Base-by-base conservation (phyloP, 2,888 invertebrate genomes). In the Hydrotaea diabolus region DNA sequence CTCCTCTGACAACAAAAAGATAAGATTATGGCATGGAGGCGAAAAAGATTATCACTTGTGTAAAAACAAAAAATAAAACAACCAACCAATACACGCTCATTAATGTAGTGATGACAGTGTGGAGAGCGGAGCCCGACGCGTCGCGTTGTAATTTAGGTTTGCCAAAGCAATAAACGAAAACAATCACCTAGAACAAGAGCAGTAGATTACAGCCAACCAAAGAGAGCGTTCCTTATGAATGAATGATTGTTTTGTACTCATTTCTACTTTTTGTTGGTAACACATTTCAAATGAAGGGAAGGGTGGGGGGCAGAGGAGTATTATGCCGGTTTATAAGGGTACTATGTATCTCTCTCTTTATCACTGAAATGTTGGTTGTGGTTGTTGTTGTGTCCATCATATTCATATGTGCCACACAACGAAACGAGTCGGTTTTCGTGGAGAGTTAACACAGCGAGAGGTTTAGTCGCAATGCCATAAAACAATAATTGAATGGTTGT, bases 21-120 rank as follows among this genome's bases (percentile, higher is more conserved):
- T 84, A 84, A 84, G 83, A 82, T 82, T 82, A 74, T 49, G 2
- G 31, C 31, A 31, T 31, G 31, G 31, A 77, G 73, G 3, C 46
- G 46, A 74, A 75, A 71, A 71, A 84, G 57, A 64, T 77, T 72
- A 80, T 80, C 83, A 80, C 64, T 72, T 13, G 39, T 62, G 62
- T 69, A 46, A 66, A n/a, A 31, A 49, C n/a, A 49, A 15, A 21
- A n/a, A 23, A 46, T 5, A 53, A 19, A 53, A n/a, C 62, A 62
- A 62, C 31, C 31, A 62, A 36, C 62, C 31, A 31, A 59, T 26
- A 31, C 23, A 59, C 23, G 15, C n/a, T 26, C 15, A 26, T n/a
- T n/a, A n/a, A n/a, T n/a, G n/a, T n/a, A 62, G 26, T 55, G 23
- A 11, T 43, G 1, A 66, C 5, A 19, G 15, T 21, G 19, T 23